Percentiles rank a stretch among this genome's conserved stretches.
phyloP scores from a whole-genome alignment of 2,888 invertebrate genomes.

The Carterocephalus palaemon region DNA sequence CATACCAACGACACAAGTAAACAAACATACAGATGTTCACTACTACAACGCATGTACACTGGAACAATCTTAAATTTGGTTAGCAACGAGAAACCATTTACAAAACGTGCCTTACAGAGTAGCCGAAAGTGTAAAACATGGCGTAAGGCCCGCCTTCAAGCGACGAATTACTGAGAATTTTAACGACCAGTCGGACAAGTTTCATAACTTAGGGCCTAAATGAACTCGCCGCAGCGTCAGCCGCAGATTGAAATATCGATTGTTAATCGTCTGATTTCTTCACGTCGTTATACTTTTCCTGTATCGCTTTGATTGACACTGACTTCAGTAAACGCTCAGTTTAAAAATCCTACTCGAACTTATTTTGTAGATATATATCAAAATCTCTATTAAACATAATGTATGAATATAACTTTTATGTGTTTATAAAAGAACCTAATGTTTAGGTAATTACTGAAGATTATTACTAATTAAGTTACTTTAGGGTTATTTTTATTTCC shows the following conservation, averaged over 20 bases:
- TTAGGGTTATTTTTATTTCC: too few species aligned
- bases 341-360: too few species aligned
- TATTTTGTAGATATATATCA: too few species aligned
- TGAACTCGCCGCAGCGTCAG: constrained; percentile 36
- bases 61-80: constrained; percentile 1
- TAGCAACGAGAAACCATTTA: constrained; percentile 25
- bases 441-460: too few species aligned
- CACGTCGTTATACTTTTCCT: constrained; percentile 26
- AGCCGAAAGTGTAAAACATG: constrained; percentile 44
- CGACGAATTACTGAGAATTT: constrained; percentile 63
- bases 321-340: too few species aligned
- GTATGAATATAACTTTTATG: too few species aligned
- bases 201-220: constrained; percentile 49
- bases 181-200: constrained; percentile 60
- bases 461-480: too few species aligned
- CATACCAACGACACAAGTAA: too few species aligned
- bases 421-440: too few species aligned
- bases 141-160: constrained; percentile 44
- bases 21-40: background rate
- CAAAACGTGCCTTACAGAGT: constrained; percentile 29
- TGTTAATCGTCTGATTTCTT: constrained; percentile 42
- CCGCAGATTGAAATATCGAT: constrained; percentile 36
- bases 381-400: too few species aligned
- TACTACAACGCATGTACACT: background rate
- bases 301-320: too few species aligned